phyloP scores from a whole-genome alignment of 1,140 invertebrate species.

The Hetaerina americana region DNA sequence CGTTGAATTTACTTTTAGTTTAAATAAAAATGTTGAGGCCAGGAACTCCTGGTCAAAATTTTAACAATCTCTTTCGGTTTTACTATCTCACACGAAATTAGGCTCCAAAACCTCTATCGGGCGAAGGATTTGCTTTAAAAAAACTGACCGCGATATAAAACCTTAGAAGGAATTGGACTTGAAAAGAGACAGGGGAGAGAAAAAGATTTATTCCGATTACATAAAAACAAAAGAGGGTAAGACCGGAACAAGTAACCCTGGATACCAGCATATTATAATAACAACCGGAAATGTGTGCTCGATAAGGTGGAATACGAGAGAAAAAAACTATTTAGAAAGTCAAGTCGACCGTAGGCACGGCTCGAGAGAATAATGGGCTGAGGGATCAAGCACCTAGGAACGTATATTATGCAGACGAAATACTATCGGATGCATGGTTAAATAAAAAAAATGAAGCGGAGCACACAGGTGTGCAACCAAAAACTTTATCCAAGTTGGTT shows the following conservation, averaged over 20 bases:
- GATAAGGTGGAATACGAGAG: background rate
- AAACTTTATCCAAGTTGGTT: background rate
- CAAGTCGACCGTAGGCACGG: background rate
- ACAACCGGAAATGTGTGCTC: background rate
- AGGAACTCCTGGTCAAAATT: no score
- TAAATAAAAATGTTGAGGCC: no score
- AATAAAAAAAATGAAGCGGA: background rate
- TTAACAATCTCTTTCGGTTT: no score
- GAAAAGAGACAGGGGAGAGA: background rate
- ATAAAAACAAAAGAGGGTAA: background rate
- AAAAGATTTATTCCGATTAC: background rate
- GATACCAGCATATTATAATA: background rate
- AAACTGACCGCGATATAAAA: background rate
- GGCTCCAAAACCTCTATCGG: no score
- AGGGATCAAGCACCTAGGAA: background rate
- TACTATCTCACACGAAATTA: no score
- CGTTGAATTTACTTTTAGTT: no score
- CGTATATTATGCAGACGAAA: background rate
- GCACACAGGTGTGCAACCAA: background rate
- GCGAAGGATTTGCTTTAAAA: no score
- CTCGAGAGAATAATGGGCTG: background rate
- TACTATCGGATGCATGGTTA: background rate
- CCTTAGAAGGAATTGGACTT: background rate
- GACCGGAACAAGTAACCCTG: background rate
- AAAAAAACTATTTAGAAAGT: constrained; percentile 1